Evolutionary conservation across 1,140 invertebrate genomes (phyloP), one percentile per base, ranked within the genome.

Genomic region (Drosophila nigrodunni): DNA sequence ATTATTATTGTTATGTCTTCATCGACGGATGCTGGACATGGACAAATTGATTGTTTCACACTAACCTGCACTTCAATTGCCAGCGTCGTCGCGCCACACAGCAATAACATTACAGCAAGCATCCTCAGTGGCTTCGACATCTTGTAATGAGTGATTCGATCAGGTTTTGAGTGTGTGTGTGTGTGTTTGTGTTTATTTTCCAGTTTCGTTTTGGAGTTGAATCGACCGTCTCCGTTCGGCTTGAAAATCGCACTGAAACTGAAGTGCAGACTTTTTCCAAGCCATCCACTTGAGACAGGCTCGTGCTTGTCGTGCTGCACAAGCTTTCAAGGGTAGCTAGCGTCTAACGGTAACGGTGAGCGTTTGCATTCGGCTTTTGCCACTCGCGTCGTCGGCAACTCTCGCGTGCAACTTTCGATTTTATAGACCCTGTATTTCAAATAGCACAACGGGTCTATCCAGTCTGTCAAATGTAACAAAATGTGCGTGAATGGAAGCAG

Each of bases 271-370:
- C 85, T 89, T 81, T 88, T 78, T 62, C 80, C 57, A 72, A 64
- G 59, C 65, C 49, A 49, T 41, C 77, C 78, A 87, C 82, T 86
- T 78, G 64, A 86, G 74, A 13, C 37, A 41, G 50, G 30, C 8
- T 21, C 54, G 41, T 66, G 49, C 47, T n/a, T 35, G 68, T 35
- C 34, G 37, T 64, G 54, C 25, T 30, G 25, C 25, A 30, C 49
- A 61, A 86, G 83, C 83, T 88, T 88, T 88, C 85, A 88, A 88
- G 83, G 83, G 85, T 88, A 87, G 52, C 25, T 88, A 87, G 52
- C 25, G 15, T 60, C 65, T 74, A 72, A 72, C 68, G 74, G 68
- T 76, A 60, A 61, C 44, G 39, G 9, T 5, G 18, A 15, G 44
- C 18, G 35, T 21, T 21, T 35, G 44, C 7, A 15, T 68, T 74